These are phyloP conservation scores for Caranx ignobilis DNA, from an alignment of 2,113 vertebrate species.

Conservation along the genomic window DNA sequence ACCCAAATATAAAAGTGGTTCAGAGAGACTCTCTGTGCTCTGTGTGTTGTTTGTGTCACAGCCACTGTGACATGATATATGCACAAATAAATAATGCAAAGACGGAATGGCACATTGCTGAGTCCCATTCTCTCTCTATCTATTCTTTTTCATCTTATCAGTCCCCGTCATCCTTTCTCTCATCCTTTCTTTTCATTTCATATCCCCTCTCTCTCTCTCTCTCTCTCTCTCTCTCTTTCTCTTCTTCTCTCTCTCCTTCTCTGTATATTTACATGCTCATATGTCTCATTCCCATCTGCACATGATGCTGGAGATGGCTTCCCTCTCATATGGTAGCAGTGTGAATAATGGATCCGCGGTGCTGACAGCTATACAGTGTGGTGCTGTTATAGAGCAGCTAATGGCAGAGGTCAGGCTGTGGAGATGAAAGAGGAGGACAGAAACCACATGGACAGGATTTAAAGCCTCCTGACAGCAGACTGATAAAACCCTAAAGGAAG, in stretches of 20 bases:
- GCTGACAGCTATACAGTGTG: neutral
- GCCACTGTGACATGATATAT: constrained; percentile 12
- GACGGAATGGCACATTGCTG: neutral
- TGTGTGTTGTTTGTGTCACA: constrained; percentile 1
- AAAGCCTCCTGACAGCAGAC: constrained; percentile 16
- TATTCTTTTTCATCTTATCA: constrained; percentile 18
- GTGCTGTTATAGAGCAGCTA: neutral
- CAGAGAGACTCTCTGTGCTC: neutral
- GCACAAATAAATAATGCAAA: constrained; percentile 18
- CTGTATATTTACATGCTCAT: constrained; percentile 2
- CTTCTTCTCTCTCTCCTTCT: neutral
- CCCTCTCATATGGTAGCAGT: neutral
- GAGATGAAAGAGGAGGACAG: constrained; percentile 8
- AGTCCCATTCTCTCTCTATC: neutral
- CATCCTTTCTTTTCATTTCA: neutral
- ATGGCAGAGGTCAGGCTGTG: constrained; percentile 6
- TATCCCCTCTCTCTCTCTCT: neutral
- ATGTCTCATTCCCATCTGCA: neutral
- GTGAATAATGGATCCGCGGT: neutral
- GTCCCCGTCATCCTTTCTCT: neutral
- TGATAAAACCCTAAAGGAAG: constrained; percentile 7
- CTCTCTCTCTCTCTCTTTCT: neutral
- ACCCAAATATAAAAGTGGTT: neutral
- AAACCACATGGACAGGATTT: constrained; percentile 12
- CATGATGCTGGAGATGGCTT: neutral